A percentile compares a stretch with the other conserved stretches of the same genome.
Evolutionary conservation across 2,797 vertebrate genomes (phyloP).

Genomic region (Pyrocephalus nanus): DNA sequence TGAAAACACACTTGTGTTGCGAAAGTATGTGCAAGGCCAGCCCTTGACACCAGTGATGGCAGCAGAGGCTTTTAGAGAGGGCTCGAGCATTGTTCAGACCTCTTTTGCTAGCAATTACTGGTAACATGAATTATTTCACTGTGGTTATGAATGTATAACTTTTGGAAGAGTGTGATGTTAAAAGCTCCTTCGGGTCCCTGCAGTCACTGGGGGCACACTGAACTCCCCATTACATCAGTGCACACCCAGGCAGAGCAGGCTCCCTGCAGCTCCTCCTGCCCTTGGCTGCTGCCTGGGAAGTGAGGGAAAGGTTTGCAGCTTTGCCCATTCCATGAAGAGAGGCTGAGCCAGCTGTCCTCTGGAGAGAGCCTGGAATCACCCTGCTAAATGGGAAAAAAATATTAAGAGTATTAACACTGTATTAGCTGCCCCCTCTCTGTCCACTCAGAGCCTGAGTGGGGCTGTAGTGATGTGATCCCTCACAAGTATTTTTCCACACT

Average conservation of each 20-base stretch:
- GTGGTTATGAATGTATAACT: neutral
- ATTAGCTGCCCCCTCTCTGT: neutral
- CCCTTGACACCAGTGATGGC: neutral
- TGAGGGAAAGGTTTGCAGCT: conserved; percentile 12
- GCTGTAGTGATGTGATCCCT: neutral
- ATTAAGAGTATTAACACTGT: neutral
- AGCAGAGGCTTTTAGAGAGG: conserved; percentile 35
- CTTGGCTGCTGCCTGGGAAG: neutral
- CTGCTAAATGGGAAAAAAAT: neutral
- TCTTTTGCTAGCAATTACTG: neutral
- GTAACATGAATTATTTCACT: neutral
- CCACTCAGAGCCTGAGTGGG: neutral
- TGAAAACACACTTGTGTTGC: neutral
- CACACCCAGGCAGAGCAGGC: neutral
- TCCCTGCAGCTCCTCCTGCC: neutral
- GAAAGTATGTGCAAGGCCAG: neutral
- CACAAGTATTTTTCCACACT: neutral
- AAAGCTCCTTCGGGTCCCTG: conserved; percentile 22
- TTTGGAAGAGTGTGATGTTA: neutral
- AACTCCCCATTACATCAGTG: too few species aligned
- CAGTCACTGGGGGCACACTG: neutral
- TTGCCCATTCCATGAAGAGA: neutral
- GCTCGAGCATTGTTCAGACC: neutral
- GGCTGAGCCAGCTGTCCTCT: neutral
- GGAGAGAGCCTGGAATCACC: neutral